Evolutionary conservation across 2,113 vertebrate species (phyloP).

Genomic region (Paedocypris sp.): DNA sequence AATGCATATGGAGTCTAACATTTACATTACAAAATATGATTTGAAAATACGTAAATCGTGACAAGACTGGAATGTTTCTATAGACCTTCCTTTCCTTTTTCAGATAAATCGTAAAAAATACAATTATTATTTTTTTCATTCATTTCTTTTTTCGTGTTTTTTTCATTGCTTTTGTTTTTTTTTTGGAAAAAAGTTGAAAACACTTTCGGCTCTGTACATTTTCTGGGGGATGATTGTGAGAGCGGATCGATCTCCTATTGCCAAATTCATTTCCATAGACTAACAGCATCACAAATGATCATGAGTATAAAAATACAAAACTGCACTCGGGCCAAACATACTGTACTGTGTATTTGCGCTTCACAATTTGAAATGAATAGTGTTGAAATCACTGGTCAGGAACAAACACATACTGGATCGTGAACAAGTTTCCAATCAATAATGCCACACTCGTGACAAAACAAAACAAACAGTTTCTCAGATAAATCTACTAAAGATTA

Average conservation of each 20-base stretch:
- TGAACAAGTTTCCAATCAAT: not conserved
- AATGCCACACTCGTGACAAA: not conserved
- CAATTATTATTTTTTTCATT: not conserved
- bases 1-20: conserved; percentile 99
- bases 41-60: conserved; percentile 64
- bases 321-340: conserved; percentile 10
- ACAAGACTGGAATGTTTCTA: conserved; percentile 98
- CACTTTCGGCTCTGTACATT: conserved; percentile 79
- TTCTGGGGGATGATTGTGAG: conserved; percentile 39
- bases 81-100: too few relatives aligned
- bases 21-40: conserved; percentile 97
- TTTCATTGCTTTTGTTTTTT: conserved; percentile 60
- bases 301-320: conserved; percentile 33
- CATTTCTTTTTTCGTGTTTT: conserved; percentile 46
- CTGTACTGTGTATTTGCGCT: not conserved
- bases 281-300: conserved; percentile 35
- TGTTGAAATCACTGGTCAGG: not conserved
- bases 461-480: not conserved
- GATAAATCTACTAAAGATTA: conserved; percentile 48
- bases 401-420: too few relatives aligned
- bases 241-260: conserved; percentile 32
- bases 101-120: too few relatives aligned
- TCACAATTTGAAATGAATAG: too few relatives aligned
- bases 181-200: conserved; percentile 78
- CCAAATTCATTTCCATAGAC: conserved; percentile 13